A percentile compares a stretch with the other conserved stretches of the same genome.
Evolutionary conservation across 2,797 vertebrate genomes (phyloP).

Genomic region (Arctocebus calabarensis): DNA sequence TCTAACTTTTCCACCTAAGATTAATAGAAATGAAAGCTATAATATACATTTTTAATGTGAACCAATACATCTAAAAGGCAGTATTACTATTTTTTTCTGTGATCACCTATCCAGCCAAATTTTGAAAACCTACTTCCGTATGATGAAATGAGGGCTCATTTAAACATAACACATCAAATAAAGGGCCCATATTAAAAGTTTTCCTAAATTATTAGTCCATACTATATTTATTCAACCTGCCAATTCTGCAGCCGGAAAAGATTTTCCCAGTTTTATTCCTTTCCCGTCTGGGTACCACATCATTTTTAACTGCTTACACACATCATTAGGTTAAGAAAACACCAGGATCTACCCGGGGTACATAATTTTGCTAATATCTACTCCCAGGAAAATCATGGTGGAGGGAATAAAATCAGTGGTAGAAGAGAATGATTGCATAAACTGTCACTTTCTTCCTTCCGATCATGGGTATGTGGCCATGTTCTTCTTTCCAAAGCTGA

Average conservation of each 20-base stretch:
- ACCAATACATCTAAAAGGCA: background rate
- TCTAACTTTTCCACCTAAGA: background rate
- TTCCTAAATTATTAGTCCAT: background rate
- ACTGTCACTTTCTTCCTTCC: background rate
- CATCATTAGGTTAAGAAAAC: background rate
- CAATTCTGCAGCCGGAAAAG: background rate
- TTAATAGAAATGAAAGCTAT: background rate
- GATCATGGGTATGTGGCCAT: no score
- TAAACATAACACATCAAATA: slow-evolving; percentile 7
- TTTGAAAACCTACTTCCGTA: background rate
- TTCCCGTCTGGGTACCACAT: background rate
- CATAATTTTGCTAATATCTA: background rate
- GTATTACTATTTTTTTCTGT: background rate
- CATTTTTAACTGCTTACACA: background rate
- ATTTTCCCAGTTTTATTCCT: background rate
- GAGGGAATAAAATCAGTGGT: background rate
- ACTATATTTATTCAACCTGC: background rate
- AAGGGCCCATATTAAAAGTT: background rate
- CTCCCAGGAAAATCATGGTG: background rate
- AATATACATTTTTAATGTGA: background rate
- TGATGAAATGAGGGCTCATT: slow-evolving; percentile 33
- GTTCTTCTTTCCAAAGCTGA: background rate
- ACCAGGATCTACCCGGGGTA: background rate
- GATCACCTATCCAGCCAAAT: slow-evolving; percentile 52
- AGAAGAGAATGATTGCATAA: background rate